Percentiles rank a stretch among this genome's conserved stretches.
These are phyloP conservation scores for Automeris io DNA, from an alignment of 2,888 invertebrate genomes.

Conservation along the genomic window DNA sequence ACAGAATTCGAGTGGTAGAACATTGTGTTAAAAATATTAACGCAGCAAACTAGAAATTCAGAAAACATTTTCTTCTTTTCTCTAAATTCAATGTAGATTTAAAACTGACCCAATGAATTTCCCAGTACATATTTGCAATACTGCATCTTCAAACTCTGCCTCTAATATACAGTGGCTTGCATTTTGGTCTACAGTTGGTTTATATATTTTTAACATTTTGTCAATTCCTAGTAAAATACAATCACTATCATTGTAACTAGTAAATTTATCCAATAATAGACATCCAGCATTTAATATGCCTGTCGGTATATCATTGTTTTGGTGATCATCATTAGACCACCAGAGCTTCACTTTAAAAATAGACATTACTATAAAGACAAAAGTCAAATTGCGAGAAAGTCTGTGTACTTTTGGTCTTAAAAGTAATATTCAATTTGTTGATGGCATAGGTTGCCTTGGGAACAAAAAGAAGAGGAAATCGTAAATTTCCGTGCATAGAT, in stretches of 20 bases:
- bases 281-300: slow-evolving; percentile 79
- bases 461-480: too few relatives aligned
- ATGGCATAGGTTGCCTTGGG: too few relatives aligned
- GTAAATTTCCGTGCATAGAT: too few relatives aligned
- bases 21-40: too few relatives aligned
- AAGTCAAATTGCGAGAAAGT: too few relatives aligned
- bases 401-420: too few relatives aligned
- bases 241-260: slow-evolving; percentile 87
- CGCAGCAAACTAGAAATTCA: neutral
- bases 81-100: too few relatives aligned
- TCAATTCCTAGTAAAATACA: slow-evolving; percentile 80
- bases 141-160: slow-evolving; percentile 81
- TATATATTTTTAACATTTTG: slow-evolving; percentile 50
- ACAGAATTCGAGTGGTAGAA: too few relatives aligned
- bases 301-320: slow-evolving; percentile 68
- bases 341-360: slow-evolving; percentile 93
- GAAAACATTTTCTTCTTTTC: slow-evolving; percentile 4
- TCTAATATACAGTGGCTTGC: slow-evolving; percentile 86
- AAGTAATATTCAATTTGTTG: too few relatives aligned
- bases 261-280: slow-evolving; percentile 84
- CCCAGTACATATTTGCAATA: slow-evolving; percentile 89
- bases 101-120: slow-evolving; percentile 90
- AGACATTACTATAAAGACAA: too few relatives aligned
- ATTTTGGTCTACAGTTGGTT: slow-evolving; percentile 52
- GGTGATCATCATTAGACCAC: slow-evolving; percentile 86